Conservation (phyloP, 2,113 vertebrate species). For the Myxocyprinus asiaticus region DNA sequence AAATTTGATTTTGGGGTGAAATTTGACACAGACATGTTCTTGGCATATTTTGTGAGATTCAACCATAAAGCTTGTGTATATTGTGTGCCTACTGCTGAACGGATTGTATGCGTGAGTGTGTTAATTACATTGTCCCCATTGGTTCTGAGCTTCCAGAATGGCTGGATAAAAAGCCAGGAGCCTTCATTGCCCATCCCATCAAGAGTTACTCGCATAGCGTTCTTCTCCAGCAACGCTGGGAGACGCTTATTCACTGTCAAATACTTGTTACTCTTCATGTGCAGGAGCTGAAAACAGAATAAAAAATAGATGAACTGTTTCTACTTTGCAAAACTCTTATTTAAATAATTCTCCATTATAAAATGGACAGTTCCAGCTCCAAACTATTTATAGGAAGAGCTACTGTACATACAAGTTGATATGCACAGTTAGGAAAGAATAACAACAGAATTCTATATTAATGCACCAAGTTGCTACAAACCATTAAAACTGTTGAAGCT, state of each 20-base stretch:
- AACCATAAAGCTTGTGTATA: neutral
- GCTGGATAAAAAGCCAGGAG: slow-evolving; percentile 90
- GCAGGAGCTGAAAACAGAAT: slow-evolving; percentile 76
- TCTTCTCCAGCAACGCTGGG: slow-evolving; percentile 87
- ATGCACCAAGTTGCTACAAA: too few species aligned
- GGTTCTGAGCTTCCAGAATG: slow-evolving; percentile 90
- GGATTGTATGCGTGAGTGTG: neutral
- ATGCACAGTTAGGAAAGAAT: too few species aligned
- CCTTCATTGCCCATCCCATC: slow-evolving; percentile 87
- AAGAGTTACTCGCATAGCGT: slow-evolving; percentile 87
- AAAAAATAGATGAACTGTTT: neutral
- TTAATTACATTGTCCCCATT: slow-evolving; percentile 85
- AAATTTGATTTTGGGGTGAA: too few species aligned
- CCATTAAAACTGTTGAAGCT: too few species aligned
- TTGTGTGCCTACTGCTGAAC: neutral
- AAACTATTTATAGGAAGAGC: too few species aligned
- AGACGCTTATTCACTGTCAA: slow-evolving; percentile 89
- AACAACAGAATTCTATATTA: too few species aligned
- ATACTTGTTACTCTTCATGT: slow-evolving; percentile 93
- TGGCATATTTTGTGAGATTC: too few species aligned
- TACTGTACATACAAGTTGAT: too few species aligned
- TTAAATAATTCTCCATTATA: too few species aligned
- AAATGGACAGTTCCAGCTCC: too few species aligned
- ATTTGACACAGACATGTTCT: too few species aligned
- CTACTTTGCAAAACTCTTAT: neutral